Conservation (phyloP, 2,113 vertebrate species). For the Muntiacus muntjak region DNA sequence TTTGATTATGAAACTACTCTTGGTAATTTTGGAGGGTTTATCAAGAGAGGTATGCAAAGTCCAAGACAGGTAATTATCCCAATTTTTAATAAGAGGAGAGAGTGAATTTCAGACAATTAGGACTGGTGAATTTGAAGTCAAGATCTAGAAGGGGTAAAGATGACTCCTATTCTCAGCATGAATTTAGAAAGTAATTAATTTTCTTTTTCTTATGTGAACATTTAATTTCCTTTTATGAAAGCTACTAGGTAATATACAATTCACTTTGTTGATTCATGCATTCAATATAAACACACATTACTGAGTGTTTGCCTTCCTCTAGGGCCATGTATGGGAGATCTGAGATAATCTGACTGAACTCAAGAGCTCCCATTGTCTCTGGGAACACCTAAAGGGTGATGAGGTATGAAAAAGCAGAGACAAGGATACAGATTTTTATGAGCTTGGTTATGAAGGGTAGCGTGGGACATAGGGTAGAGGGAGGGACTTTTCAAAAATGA, state of each 20-base stretch:
- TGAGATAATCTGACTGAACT: neutral
- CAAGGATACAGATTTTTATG: neutral
- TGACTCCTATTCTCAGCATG: neutral
- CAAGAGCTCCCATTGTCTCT: neutral
- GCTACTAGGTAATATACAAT: neutral
- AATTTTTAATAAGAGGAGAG: neutral
- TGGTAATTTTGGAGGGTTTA: neutral
- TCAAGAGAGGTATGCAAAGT: neutral
- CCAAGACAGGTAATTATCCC: neutral
- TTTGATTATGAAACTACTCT: neutral
- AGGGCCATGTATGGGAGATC: neutral
- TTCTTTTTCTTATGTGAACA: neutral
- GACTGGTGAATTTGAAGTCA: neutral
- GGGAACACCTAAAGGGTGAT: neutral
- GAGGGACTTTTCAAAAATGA: neutral
- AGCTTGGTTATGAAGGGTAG: neutral
- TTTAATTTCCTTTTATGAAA: slow-evolving; percentile 11
- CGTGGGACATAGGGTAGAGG: neutral
- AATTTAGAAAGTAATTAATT: neutral
- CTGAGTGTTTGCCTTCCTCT: neutral
- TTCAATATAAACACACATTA: neutral
- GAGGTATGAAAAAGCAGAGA: neutral
- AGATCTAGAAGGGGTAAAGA: neutral
- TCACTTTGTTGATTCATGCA: neutral
- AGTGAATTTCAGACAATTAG: neutral